Percentiles rank a stretch among this genome's conserved stretches.
These are phyloP conservation scores for Erebia palarica DNA, from an alignment of 2,888 invertebrate species.

Conservation along the genomic window DNA sequence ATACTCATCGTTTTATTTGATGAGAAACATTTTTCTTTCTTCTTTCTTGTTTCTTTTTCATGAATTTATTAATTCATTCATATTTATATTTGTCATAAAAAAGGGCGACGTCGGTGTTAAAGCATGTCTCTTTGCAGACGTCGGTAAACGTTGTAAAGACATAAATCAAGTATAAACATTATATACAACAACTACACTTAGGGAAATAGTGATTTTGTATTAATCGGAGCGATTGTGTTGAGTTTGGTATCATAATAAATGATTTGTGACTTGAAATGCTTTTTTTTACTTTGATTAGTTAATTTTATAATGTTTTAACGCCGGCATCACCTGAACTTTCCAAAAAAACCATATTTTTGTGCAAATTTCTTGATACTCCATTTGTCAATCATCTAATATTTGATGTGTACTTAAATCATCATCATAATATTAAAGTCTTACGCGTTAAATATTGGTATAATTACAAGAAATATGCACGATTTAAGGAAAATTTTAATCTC, in stretches of 20 bases:
- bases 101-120: slow-evolving; percentile 75
- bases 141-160: slow-evolving; percentile 42
- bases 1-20: background rate
- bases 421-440: background rate
- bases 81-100: slow-evolving; percentile 28
- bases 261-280: slow-evolving; percentile 43
- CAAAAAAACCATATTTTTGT: slow-evolving; percentile 31
- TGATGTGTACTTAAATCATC: background rate
- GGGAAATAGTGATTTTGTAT: slow-evolving; percentile 40
- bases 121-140: slow-evolving; percentile 46
- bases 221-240: slow-evolving; percentile 40
- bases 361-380: slow-evolving; percentile 31
- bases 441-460: background rate
- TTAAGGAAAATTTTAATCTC: background rate
- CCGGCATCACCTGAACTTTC: slow-evolving; percentile 69
- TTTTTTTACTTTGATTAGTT: slow-evolving; percentile 41
- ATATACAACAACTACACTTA: slow-evolving; percentile 6
- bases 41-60: background rate
- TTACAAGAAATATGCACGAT: slow-evolving; percentile 11
- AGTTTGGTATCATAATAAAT: slow-evolving; percentile 58
- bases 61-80: no score
- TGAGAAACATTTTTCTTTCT: background rate
- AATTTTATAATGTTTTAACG: slow-evolving; percentile 60
- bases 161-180: slow-evolving; percentile 28
- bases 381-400: background rate